Evolutionary conservation across 2,888 invertebrate species (phyloP), one percentile per base, ranked within the genome.

Genomic region (Dolomedes plantarius): DNA sequence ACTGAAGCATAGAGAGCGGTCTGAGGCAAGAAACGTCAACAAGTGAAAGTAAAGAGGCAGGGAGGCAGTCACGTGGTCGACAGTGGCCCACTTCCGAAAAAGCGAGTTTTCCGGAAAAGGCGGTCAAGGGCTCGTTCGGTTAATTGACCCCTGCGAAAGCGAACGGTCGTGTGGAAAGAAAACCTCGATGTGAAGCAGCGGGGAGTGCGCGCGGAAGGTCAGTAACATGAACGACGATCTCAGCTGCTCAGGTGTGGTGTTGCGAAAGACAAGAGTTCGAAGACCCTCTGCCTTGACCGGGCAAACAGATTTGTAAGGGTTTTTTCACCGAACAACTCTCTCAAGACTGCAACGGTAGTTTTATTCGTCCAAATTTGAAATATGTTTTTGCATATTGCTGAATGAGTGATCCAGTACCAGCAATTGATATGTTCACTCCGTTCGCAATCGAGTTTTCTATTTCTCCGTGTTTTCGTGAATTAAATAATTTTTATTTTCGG

Each of bases 11-110:
- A 46, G 77, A 83, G 77, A 77, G 83, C 67, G 64, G 83, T 71
- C 83, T 83, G 83, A 72, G 32, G 56, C 31, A 73, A 77, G 46
- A 68, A 77, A 67, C 77, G 67, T 72, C 76, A 27, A 77, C 77
- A 76, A 76, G 72, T 83, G 83, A 83, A 83, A 83, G 83, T 77
- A 46, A 76, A 77, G 75, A 65, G 81, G 69, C 29, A 23, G n/a
- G 79, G 23, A 32, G 62, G 31, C 13, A 29, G 65, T 83, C 77
- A 83, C 83, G 73, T 73, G 77, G 76, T 76, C 83, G 83, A 65
- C 83, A 83, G 83, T 83, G 83, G 83, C 83, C 83, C 83, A 83
- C 83, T 77, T 83, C 83, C 83, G 76, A 83, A 62, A 31, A 73
- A 36, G 72, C 56, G 73, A 39, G 56, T 19, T 36, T 76, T 64